A percentile compares a stretch with the other conserved stretches of the same genome.
These are phyloP conservation scores for Megalops cyprinoides DNA, from an alignment of 2,797 vertebrate genomes.

Conservation along the genomic window DNA sequence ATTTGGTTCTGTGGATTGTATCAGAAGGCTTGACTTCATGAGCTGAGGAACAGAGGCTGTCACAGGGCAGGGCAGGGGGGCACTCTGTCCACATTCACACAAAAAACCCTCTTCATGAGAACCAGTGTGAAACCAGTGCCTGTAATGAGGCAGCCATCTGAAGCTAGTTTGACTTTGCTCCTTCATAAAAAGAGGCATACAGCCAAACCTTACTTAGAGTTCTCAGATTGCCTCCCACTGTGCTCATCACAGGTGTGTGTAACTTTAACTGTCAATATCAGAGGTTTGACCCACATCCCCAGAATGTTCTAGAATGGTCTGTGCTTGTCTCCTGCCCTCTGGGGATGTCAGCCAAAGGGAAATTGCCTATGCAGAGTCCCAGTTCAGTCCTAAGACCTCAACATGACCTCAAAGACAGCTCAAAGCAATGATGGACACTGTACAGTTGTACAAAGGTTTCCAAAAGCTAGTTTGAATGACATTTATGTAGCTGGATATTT, in stretches of 20 bases:
- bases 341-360: neutral
- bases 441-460: neutral
- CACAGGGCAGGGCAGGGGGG: conserved; percentile 58
- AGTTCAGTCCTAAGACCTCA: too few relatives aligned
- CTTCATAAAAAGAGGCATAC: conserved; percentile 62
- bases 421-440: neutral
- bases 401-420: too few relatives aligned
- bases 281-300: neutral
- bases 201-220: conserved; percentile 74
- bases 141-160: conserved; percentile 75
- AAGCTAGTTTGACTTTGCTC: conserved; percentile 60
- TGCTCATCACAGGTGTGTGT: conserved; percentile 58
- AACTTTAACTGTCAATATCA: conserved; percentile 44
- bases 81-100: conserved; percentile 18
- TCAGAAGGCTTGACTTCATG: conserved; percentile 77
- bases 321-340: neutral
- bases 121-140: conserved; percentile 67
- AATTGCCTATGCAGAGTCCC: neutral
- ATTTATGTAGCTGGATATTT: neutral
- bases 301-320: conserved; percentile 1
- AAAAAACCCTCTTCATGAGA: conserved; percentile 70
- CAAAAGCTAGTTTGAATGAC: neutral
- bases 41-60: conserved; percentile 78
- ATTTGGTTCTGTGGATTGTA: conserved; percentile 74
- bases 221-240: conserved; percentile 55